Base-by-base conservation (phyloP, 30 jellyfish, hydroid and myxozoan species). In the Phacellophora camtschatica region DNA sequence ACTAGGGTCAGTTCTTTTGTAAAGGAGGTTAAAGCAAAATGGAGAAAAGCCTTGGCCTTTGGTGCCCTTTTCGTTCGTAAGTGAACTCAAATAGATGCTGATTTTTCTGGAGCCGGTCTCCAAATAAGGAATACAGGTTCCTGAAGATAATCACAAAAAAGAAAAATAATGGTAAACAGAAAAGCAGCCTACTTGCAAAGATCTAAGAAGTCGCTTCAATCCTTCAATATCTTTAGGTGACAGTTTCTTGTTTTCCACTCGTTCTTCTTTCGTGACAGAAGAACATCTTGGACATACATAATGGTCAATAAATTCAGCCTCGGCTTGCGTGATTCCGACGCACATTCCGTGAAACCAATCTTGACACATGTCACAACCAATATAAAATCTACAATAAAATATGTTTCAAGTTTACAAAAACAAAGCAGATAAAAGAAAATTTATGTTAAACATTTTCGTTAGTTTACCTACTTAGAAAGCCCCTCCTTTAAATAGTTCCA, bases 261-360 rank as follows among this genome's bases (percentile, higher is more conserved):
- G 68, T 48, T 92, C 96, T 50, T 81, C 83, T 50, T 66, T 71
- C 24, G 64, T 81, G 10, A 69, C 76, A 28, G 89, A 66, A 4
- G 97, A 74, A 51, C 98, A 92, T 19, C 82, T 77, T 18, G 98
- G 98, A 74, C 98, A 92, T 8, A 78, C 89, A 77, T 92, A 92
- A 12, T 86, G 68, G 5, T 92, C 96, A 36, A 92, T 81, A 31
- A 33, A 57, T 37, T 74, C 95, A 1, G 98, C 98, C 31, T 92
- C 98, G 18, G 95, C 95, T 55, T 92, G 98, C 10, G 98, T 92
- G 7, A 92, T 86, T 7, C 98, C 98, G 27, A 92, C 98, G 37
- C 98, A 92, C 0, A 97, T 71, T 3, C 98, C 98, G 63, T 92
- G 98, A 46, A 92, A 92, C 98, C 98, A 92, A 66, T 92, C 98